phyloP scores from a whole-genome alignment of 2,888 invertebrate genomes.

The Syritta pipiens region DNA sequence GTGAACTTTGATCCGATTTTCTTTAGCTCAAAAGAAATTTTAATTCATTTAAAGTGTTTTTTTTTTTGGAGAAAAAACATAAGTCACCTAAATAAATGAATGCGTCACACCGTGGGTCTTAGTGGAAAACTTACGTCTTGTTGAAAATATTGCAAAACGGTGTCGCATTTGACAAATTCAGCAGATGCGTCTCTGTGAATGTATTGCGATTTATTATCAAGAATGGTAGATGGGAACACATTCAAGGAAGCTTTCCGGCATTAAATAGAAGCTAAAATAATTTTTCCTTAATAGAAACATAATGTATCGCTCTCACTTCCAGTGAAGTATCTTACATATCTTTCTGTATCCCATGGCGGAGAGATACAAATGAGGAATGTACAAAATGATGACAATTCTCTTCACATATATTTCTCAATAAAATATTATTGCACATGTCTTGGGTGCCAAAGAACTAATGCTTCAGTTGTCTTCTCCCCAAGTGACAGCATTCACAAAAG shows the following conservation, averaged over 20 bases:
- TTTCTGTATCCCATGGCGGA: neutral
- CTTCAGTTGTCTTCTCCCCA: conserved; percentile 15
- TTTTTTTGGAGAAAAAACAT: neutral
- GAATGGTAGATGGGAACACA: too few relatives aligned
- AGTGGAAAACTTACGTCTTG: neutral
- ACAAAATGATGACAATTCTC: conserved; percentile 10
- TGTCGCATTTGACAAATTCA: neutral
- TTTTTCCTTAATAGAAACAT: neutral
- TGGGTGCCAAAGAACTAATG: conserved; percentile 46
- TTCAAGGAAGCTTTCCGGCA: neutral
- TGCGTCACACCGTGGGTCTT: neutral
- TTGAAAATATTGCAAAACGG: neutral
- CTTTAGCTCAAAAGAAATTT: too few relatives aligned
- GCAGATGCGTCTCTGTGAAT: conserved; percentile 31
- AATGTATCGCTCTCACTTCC: neutral
- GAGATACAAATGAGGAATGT: conserved; percentile 12
- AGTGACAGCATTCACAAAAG: conserved; percentile 4
- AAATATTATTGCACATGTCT: conserved; percentile 36
- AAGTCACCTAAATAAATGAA: neutral
- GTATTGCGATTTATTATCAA: neutral
- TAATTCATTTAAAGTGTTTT: too few relatives aligned
- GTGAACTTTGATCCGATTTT: too few relatives aligned
- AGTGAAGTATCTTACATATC: neutral
- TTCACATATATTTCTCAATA: conserved; percentile 20
- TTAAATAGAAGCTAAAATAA: neutral